phyloP scores from a whole-genome alignment of 2,797 vertebrate species.

The Lutjanus campechanus region DNA sequence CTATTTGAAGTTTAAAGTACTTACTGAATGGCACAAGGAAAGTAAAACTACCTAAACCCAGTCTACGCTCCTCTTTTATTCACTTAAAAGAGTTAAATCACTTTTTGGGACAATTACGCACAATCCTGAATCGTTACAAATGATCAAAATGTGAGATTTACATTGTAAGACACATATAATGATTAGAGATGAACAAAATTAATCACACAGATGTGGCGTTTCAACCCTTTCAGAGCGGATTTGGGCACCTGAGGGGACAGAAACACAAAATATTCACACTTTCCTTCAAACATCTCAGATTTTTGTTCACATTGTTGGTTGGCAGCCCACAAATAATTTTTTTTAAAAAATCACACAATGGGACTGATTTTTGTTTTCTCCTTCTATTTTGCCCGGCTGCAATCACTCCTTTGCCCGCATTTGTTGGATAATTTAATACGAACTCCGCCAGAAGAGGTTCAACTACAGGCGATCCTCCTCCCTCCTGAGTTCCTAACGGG shows the following conservation, averaged over 20 bases:
- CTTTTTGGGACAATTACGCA: slow-evolving; percentile 35
- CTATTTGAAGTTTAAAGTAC: background rate
- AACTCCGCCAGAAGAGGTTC: slow-evolving; percentile 47
- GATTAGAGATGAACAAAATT: background rate
- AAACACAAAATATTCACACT: background rate
- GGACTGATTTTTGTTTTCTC: background rate
- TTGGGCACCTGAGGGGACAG: background rate
- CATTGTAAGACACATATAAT: background rate
- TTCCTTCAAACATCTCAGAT: background rate
- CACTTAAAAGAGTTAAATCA: background rate
- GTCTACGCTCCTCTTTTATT: background rate
- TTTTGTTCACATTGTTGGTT: background rate
- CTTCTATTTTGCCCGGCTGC: slow-evolving; percentile 16
- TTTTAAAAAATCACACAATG: too few species aligned
- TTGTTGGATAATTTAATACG: slow-evolving; percentile 41
- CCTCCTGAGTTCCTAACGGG: slow-evolving; percentile 50
- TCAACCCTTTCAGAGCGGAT: too few species aligned
- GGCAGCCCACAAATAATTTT: background rate
- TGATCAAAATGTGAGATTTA: background rate
- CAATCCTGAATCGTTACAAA: background rate
- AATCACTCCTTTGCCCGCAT: slow-evolving; percentile 10
- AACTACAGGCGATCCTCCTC: slow-evolving; percentile 47
- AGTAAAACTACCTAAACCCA: background rate
- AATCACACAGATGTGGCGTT: background rate
- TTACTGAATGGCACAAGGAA: background rate